Base-by-base conservation (phyloP, 2,113 vertebrate species). In the Cebidichthys violaceus region DNA sequence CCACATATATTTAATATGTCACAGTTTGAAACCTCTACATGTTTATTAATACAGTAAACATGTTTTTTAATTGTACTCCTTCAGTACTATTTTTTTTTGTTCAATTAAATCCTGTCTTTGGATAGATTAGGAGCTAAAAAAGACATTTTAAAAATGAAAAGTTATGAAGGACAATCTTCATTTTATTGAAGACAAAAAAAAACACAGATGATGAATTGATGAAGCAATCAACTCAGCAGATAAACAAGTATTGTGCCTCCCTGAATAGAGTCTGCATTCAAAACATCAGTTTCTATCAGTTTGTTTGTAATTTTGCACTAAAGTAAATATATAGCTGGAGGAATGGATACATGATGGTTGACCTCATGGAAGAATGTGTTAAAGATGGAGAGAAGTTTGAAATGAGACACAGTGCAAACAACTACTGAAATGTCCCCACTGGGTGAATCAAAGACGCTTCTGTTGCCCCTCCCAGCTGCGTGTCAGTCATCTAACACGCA, bases 381-480 rank as follows among this genome's bases (percentile, higher is more conserved):
- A 66, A 52, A 70, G 60, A 70, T 22, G 7, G 55, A 81, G 61
- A 66, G 37, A 80, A 64, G 47, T 78, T 84, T 74, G 8, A 75
- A 71, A 82, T 75, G 55, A 85, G 76, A 57, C 66, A n/a, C 37
- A 3, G 45, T 35, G 68, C 60, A 88, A 85, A 88, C 83, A 85
- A 70, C 66, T 13, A 70, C 10, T 74, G 22, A 80, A 84, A 83
- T 82, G 45, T 69, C 74, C 91, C 89, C 84, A 84, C 89, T 88
- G 87, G 70, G 84, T 82, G 83, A 85, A 89, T 93, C 90, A 92
- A 89, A 90, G 84, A 75, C 39, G 67, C 77, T 83, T 90, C 78
- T 87, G 88, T 89, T 79, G 83, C 92, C 84, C 85, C 84, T 90
- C 92, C 91, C 86, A 79, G 92, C 88, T 92, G 92, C 82, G 45